These are phyloP conservation scores for Pararge aegeria DNA, from an alignment of 1,140 invertebrate species.

Conservation along the genomic window DNA sequence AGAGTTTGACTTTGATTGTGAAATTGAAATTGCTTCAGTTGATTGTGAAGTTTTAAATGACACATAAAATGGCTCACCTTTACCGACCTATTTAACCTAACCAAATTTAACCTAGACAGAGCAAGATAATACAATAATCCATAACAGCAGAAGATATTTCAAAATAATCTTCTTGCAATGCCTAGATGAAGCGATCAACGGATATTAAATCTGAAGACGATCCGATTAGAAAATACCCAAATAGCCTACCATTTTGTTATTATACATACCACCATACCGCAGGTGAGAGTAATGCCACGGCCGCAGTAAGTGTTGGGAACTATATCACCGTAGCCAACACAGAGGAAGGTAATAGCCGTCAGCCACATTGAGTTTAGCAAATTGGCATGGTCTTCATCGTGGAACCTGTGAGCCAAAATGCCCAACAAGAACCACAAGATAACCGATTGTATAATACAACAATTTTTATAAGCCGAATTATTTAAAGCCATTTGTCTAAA, in stretches of 20 bases:
- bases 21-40: constrained; percentile 57
- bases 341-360: constrained; percentile 93
- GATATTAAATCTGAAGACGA: constrained; percentile 16
- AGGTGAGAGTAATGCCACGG: constrained; percentile 92
- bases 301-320: constrained; percentile 97
- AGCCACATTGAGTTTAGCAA: constrained; percentile 96
- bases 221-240: constrained; percentile 38
- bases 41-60: constrained; percentile 45
- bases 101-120: constrained; percentile 45
- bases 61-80: constrained; percentile 79
- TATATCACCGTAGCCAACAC: constrained; percentile 92
- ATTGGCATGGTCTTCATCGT: constrained; percentile 93
- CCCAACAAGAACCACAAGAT: constrained; percentile 77
- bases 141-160: constrained; percentile 5
- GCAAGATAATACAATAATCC: constrained; percentile 41
- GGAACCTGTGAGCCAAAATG: constrained; percentile 85
- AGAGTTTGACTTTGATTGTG: constrained; percentile 78
- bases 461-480: constrained; percentile 25
- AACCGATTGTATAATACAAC: constrained; percentile 50
- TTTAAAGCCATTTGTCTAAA: constrained; percentile 14
- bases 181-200: constrained; percentile 28
- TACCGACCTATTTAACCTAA: constrained; percentile 53
- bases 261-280: constrained; percentile 95
- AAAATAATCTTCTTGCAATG: constrained; percentile 20
- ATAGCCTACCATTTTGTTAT: constrained; percentile 53